Evolutionary conservation across 2,113 vertebrate genomes (phyloP).

Genomic region (Poeciliopsis prolifica): DNA sequence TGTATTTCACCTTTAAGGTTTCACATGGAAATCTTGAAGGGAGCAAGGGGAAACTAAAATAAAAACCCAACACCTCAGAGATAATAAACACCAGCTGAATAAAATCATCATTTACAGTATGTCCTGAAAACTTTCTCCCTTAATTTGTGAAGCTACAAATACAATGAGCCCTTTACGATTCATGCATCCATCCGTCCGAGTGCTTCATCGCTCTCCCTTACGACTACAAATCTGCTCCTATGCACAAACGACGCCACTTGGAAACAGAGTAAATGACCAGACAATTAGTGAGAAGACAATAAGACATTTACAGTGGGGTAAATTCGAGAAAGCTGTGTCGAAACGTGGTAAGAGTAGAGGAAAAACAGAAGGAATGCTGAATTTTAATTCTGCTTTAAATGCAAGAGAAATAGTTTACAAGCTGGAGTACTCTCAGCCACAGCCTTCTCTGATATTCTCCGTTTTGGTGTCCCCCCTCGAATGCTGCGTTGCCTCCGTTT

Average conservation of each 20-base stretch:
- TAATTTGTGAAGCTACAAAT: constrained; percentile 46
- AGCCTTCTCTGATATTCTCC: constrained; percentile 66
- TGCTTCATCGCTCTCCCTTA: constrained; percentile 32
- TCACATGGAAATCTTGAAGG: background rate
- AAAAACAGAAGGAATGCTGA: constrained; percentile 50
- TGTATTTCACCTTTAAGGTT: background rate
- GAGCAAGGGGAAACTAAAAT: background rate
- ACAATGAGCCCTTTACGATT: constrained; percentile 7
- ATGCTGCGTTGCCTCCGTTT: constrained; percentile 66
- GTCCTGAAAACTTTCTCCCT: constrained; percentile 44
- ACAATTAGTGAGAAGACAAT: constrained; percentile 57
- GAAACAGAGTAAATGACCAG: constrained; percentile 53
- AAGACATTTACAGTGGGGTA: constrained; percentile 68
- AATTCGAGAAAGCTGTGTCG: constrained; percentile 64
- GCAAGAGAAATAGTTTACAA: constrained; percentile 63
- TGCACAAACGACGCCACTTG: constrained; percentile 47
- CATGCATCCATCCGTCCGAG: constrained; percentile 26
- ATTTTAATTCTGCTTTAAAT: constrained; percentile 17
- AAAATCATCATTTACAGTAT: constrained; percentile 37
- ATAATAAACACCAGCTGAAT: constrained; percentile 31
- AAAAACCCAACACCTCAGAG: constrained; percentile 6
- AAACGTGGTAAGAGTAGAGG: constrained; percentile 40
- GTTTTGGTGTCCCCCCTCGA: constrained; percentile 33
- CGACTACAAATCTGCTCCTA: constrained; percentile 56
- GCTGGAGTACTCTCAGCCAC: constrained; percentile 54